These are phyloP conservation scores for Dicranocentrus wangi DNA, from an alignment of 2,888 invertebrate species.

Conservation along the genomic window DNA sequence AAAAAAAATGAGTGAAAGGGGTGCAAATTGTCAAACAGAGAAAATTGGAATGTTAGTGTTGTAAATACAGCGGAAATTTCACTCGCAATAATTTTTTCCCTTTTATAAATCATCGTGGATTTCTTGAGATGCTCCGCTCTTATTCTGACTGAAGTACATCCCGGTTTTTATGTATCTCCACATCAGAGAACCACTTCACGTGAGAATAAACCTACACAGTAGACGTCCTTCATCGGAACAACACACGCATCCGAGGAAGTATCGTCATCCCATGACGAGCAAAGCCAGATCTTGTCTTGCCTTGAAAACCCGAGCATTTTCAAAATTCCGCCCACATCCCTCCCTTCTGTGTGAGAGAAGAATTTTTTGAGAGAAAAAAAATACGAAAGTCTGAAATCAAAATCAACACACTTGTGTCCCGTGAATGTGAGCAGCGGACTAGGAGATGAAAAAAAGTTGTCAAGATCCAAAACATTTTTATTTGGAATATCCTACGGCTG, in stretches of 20 bases:
- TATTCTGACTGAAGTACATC: too few species aligned
- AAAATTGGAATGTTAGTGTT: neutral
- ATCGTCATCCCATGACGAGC: slow-evolving; percentile 9
- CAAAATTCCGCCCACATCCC: slow-evolving; percentile 57
- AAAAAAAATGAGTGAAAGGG: too few species aligned
- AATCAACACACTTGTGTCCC: slow-evolving; percentile 27
- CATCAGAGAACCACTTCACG: slow-evolving; percentile 29
- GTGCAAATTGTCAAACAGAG: too few species aligned
- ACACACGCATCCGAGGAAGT: neutral
- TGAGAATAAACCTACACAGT: slow-evolving; percentile 15
- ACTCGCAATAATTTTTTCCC: neutral
- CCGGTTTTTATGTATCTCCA: too few species aligned
- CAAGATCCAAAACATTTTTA: slow-evolving; percentile 22
- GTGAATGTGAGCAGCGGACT: neutral
- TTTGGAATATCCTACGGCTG: slow-evolving; percentile 8
- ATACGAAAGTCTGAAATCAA: slow-evolving; percentile 27
- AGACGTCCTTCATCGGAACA: slow-evolving; percentile 14
- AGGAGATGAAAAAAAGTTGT: slow-evolving; percentile 17
- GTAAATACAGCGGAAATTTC: neutral
- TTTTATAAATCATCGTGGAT: too few species aligned
- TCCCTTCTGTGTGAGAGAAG: slow-evolving; percentile 10
- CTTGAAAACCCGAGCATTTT: slow-evolving; percentile 20
- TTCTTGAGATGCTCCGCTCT: too few species aligned
- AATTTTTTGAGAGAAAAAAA: slow-evolving; percentile 37
- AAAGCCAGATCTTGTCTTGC: neutral